Evolutionary conservation across 2,113 vertebrate species (phyloP).

Genomic region (Thymallus thymallus): DNA sequence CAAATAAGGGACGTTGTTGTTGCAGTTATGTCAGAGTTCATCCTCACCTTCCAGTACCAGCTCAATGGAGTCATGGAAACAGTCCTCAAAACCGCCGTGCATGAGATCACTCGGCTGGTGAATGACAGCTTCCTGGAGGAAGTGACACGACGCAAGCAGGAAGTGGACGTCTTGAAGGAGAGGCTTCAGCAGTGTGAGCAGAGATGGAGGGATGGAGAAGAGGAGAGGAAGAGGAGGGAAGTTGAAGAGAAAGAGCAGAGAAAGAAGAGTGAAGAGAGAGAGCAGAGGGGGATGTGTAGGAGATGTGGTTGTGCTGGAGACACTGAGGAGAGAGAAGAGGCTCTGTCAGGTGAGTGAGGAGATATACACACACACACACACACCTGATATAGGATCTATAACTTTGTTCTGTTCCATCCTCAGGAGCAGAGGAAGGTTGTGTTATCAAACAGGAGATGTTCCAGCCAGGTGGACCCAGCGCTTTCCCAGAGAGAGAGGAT

Average conservation of each 20-base stretch:
- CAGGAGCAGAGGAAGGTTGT: too few species aligned
- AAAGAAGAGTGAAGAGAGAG: neutral
- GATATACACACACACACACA: too few species aligned
- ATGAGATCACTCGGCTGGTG: conserved; percentile 52
- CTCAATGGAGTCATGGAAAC: conserved; percentile 57
- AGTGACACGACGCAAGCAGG: conserved; percentile 39
- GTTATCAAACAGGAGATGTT: too few species aligned
- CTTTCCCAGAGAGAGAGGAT: too few species aligned
- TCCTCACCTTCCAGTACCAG: conserved; percentile 50
- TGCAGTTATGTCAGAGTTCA: conserved; percentile 30
- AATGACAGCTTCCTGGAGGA: conserved; percentile 56
- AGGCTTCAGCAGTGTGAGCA: conserved; percentile 39
- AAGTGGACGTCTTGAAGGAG: conserved; percentile 40
- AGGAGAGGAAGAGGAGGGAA: too few species aligned
- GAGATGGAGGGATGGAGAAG: too few species aligned
- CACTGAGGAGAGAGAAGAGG: neutral
- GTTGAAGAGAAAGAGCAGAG: conserved; percentile 19
- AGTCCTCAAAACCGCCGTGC: conserved; percentile 53
- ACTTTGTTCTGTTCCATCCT: too few species aligned
- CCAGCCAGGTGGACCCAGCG: too few species aligned
- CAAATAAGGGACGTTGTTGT: neutral
- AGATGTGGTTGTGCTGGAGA: conserved; percentile 33
- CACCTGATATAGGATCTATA: too few species aligned
- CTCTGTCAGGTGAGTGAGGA: too few species aligned
- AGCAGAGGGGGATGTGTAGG: conserved; percentile 5